Percentiles rank a stretch among this genome's conserved stretches.
Conservation (phyloP, 2,888 invertebrate species). For the Dasysyrphus albostriatus region DNA sequence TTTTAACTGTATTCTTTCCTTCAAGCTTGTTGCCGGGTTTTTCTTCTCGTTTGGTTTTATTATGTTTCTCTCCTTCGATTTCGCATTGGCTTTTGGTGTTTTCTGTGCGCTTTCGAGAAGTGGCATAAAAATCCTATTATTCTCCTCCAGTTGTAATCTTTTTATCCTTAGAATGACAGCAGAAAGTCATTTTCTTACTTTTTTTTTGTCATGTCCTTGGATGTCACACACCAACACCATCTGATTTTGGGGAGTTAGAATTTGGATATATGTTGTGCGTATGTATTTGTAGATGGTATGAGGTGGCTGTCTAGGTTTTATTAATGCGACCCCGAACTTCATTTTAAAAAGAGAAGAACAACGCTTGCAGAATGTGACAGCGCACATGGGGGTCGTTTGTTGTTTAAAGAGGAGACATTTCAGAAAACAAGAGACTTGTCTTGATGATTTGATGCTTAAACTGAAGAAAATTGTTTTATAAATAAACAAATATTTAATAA, state of each 20-base stretch:
- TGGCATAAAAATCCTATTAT: constrained; percentile 78
- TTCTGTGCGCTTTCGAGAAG: constrained; percentile 49
- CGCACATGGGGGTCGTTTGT: constrained; percentile 31
- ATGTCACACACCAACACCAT: constrained; percentile 32
- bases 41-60: constrained; percentile 15
- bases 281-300: background rate
- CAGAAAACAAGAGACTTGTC: background rate
- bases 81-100: constrained; percentile 53
- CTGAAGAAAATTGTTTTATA: background rate
- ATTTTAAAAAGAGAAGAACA: constrained; percentile 21
- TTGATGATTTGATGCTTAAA: background rate
- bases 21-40: constrained; percentile 14
- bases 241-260: constrained; percentile 18
- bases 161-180: constrained; percentile 77
- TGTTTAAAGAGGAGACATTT: background rate
- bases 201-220: constrained; percentile 13
- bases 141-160: constrained; percentile 77
- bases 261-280: background rate
- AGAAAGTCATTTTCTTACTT: constrained; percentile 76
- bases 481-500: background rate
- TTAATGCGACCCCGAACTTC: constrained; percentile 60
- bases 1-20: constrained; percentile 10
- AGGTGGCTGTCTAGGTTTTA: constrained; percentile 51
- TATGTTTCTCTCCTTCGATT: constrained; percentile 61
- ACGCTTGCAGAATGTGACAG: background rate